A percentile compares a stretch with the other conserved stretches of the same genome.
These are phyloP conservation scores for Pimpla rufipes DNA, from an alignment of 2,888 invertebrate species.

Conservation along the genomic window DNA sequence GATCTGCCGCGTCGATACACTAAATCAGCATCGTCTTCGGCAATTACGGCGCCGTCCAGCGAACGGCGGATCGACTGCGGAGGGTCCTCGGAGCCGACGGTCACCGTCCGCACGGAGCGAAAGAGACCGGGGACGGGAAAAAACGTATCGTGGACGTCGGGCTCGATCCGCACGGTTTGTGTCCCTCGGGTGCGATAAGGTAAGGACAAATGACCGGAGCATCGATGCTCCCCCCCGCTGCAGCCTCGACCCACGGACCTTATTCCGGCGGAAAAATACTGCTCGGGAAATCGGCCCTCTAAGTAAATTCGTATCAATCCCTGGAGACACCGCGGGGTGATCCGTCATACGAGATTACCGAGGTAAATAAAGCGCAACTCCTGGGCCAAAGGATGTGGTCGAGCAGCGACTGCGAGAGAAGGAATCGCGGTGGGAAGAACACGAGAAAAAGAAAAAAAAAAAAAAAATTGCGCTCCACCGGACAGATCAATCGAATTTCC, in stretches of 20 bases:
- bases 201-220: slow-evolving; percentile 83
- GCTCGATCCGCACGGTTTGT: slow-evolving; percentile 54
- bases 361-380: slow-evolving; percentile 79
- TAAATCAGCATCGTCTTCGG: slow-evolving; percentile 67
- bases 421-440: slow-evolving; percentile 50
- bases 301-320: slow-evolving; percentile 85
- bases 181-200: slow-evolving; percentile 84
- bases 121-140: slow-evolving; percentile 30
- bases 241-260: slow-evolving; percentile 20
- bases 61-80: slow-evolving; percentile 49
- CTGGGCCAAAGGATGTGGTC: slow-evolving; percentile 31
- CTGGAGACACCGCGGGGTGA: slow-evolving; percentile 77
- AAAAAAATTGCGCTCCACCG: slow-evolving; percentile 68
- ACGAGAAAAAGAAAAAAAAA: slow-evolving; percentile 59
- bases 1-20: slow-evolving; percentile 52
- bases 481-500: slow-evolving; percentile 62
- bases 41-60: slow-evolving; percentile 63
- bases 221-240: slow-evolving; percentile 58
- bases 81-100: slow-evolving; percentile 40
- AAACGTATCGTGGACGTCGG: slow-evolving; percentile 66
- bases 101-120: slow-evolving; percentile 13
- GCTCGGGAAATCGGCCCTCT: slow-evolving; percentile 82
- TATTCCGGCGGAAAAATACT: slow-evolving; percentile 80
- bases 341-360: slow-evolving; percentile 84
- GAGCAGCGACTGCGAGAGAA: slow-evolving; percentile 45